phyloP scores from a whole-genome alignment of 2,888 invertebrate species.

The Thumatha senex region DNA sequence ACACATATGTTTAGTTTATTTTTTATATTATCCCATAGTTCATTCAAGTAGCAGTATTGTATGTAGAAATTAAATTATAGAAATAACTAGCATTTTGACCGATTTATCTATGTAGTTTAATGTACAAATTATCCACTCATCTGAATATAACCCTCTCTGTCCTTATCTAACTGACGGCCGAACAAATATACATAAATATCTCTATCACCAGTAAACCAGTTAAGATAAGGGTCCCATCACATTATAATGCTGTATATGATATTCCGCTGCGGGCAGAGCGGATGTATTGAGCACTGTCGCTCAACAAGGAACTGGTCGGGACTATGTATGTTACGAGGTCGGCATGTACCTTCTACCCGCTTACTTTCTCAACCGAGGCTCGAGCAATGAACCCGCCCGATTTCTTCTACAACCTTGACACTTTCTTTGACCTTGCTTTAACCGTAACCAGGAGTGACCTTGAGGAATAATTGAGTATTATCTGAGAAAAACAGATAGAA shows the following conservation, averaged over 20 bases:
- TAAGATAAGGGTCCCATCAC: slow-evolving; percentile 34
- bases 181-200: slow-evolving; percentile 1
- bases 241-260: slow-evolving; percentile 53
- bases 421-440: slow-evolving; percentile 78
- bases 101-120: slow-evolving; percentile 77
- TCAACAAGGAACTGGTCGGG: slow-evolving; percentile 65
- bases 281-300: slow-evolving; percentile 24
- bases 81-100: slow-evolving; percentile 80
- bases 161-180: slow-evolving; percentile 27
- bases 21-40: slow-evolving; percentile 47
- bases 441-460: slow-evolving; percentile 62
- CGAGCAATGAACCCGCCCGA: slow-evolving; percentile 75
- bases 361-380: slow-evolving; percentile 75
- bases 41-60: slow-evolving; percentile 56
- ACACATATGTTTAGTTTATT: slow-evolving; percentile 44
- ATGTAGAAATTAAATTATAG: slow-evolving; percentile 60
- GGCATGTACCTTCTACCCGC: slow-evolving; percentile 55
- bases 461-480: slow-evolving; percentile 51
- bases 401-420: slow-evolving; percentile 82
- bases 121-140: slow-evolving; percentile 65
- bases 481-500: slow-evolving; percentile 58
- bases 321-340: slow-evolving; percentile 79
- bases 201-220: slow-evolving; percentile 33
- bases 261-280: slow-evolving; percentile 19
- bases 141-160: slow-evolving; percentile 38